Conservation (phyloP, 2,113 vertebrate genomes). For the Theristicus caerulescens region DNA sequence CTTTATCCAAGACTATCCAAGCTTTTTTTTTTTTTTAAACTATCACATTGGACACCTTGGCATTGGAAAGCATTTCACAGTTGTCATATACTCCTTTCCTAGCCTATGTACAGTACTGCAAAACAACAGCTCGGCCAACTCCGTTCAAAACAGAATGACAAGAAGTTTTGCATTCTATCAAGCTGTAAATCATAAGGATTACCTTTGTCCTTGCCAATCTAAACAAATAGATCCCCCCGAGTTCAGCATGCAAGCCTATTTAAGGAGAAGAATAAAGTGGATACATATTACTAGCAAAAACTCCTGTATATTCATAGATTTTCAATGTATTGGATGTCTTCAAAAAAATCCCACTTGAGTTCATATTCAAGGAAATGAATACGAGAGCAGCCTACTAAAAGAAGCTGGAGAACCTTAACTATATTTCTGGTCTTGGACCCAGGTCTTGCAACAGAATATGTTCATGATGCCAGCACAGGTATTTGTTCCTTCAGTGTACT, state of each 20-base stretch:
- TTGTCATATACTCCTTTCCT: background rate
- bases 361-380: background rate
- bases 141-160: background rate
- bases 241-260: background rate
- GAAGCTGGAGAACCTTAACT: background rate
- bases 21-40: background rate
- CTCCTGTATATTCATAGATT: background rate
- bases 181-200: background rate
- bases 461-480: background rate
- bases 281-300: background rate
- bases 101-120: background rate
- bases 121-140: background rate
- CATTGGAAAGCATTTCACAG: background rate
- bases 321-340: background rate
- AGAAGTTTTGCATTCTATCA: background rate
- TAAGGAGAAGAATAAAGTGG: background rate
- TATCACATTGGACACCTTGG: fast-evolving
- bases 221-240: background rate
- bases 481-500: background rate
- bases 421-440: background rate
- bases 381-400: background rate
- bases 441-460: background rate
- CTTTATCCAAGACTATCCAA: background rate
- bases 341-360: background rate
- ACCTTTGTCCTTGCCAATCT: background rate